These are phyloP conservation scores for Parascotia fuliginaria DNA, from an alignment of 2,888 invertebrate species.

Conservation along the genomic window DNA sequence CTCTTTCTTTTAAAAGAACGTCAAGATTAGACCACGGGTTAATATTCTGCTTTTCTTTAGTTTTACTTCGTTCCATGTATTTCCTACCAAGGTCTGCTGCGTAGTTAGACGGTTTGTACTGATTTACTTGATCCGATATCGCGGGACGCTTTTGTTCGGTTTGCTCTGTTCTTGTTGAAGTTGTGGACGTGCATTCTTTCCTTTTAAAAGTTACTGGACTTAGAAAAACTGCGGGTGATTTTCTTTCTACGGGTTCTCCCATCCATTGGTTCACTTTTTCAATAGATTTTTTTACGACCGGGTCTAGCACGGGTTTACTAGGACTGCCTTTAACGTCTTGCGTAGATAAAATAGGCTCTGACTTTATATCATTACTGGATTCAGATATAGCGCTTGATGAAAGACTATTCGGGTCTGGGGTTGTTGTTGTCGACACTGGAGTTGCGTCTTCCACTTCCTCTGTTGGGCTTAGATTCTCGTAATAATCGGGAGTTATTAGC, in stretches of 20 bases:
- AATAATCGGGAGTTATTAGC: slow-evolving; percentile 60
- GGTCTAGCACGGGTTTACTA: slow-evolving; percentile 17
- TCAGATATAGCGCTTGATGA: not conserved
- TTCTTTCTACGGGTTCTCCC: slow-evolving; percentile 21
- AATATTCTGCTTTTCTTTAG: not conserved
- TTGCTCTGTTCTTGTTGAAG: slow-evolving; percentile 4
- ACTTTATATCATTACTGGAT: not conserved
- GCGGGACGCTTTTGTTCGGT: slow-evolving; percentile 9
- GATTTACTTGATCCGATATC: slow-evolving; percentile 4
- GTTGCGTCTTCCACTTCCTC: not conserved
- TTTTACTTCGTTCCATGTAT: slow-evolving; percentile 39
- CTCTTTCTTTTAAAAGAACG: slow-evolving; percentile 38
- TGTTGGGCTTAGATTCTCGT: slow-evolving; percentile 20
- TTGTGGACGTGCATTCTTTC: slow-evolving; percentile 34
- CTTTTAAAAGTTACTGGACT: slow-evolving; percentile 50
- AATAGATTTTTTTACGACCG: slow-evolving; percentile 47
- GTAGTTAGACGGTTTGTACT: slow-evolving; percentile 47
- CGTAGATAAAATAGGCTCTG: not conserved
- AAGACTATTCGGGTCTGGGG: not conserved
- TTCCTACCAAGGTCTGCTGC: slow-evolving; percentile 49
- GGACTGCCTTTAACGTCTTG: not conserved
- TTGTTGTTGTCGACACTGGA: not conserved
- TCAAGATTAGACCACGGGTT: slow-evolving; percentile 20
- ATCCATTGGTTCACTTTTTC: slow-evolving; percentile 58
- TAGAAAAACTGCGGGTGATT: slow-evolving; percentile 26